Evolutionary conservation across 2,888 invertebrate species (phyloP).

Genomic region (Troides helena): DNA sequence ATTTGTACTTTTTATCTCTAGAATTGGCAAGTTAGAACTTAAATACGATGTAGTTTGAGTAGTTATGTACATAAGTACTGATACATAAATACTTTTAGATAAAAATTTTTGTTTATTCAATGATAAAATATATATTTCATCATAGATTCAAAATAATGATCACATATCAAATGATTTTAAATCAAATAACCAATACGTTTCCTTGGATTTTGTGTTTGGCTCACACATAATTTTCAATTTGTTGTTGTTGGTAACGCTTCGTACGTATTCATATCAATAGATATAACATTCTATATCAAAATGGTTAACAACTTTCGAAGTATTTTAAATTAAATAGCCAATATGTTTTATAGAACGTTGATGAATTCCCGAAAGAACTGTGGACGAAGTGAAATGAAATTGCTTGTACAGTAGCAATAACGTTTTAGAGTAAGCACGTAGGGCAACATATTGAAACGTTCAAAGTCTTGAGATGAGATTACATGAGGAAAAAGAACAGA

Average conservation of each 20-base stretch:
- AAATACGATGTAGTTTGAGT: not conserved
- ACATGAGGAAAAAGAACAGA: constrained; percentile 1
- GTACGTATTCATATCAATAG: too few relatives aligned
- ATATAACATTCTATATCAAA: not conserved
- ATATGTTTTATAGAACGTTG: constrained; percentile 11
- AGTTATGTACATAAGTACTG: too few relatives aligned
- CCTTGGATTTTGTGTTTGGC: too few relatives aligned
- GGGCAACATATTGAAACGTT: constrained; percentile 18
- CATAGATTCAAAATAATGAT: not conserved
- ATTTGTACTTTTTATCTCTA: not conserved
- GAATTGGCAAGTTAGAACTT: not conserved
- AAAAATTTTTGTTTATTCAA: too few relatives aligned
- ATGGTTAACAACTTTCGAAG: not conserved
- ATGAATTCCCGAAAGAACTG: constrained; percentile 14
- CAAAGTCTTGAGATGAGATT: constrained; percentile 13
- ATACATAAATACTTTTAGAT: too few relatives aligned
- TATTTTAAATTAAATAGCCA: not conserved
- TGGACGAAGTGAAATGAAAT: constrained; percentile 19
- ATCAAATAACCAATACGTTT: not conserved
- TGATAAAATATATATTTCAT: too few relatives aligned
- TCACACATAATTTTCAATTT: too few relatives aligned
- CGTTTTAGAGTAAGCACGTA: constrained; percentile 18
- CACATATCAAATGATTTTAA: not conserved
- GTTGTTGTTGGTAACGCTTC: too few relatives aligned
- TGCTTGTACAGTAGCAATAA: constrained; percentile 21